Evolutionary conservation across 2,113 vertebrate species (phyloP).

Genomic region (Paramormyrops kingsleyae): DNA sequence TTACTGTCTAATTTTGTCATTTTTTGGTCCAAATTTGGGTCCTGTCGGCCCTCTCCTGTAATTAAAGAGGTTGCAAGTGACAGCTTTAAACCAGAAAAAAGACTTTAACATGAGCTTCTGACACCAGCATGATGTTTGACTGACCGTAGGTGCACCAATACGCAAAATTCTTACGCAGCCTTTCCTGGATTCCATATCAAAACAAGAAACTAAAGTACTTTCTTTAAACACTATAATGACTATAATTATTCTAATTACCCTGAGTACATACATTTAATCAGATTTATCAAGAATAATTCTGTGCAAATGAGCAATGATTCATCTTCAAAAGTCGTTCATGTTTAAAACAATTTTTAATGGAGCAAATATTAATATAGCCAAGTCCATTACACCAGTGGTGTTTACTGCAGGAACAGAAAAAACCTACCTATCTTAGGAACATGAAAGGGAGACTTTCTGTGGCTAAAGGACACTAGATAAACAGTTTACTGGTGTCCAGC

Average conservation of each 20-base stretch:
- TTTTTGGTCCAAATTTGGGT: slow-evolving; percentile 87
- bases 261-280: not conserved
- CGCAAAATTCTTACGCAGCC: not conserved
- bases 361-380: not conserved
- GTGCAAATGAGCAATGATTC: not conserved
- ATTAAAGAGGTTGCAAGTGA: not conserved
- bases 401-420: not conserved
- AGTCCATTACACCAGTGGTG: not conserved
- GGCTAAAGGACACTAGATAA: not conserved
- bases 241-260: not conserved
- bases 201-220: slow-evolving; percentile 7
- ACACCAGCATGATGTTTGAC: not conserved
- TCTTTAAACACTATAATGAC: not conserved
- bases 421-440: not conserved
- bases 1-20: slow-evolving; percentile 96
- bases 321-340: not conserved
- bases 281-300: not conserved
- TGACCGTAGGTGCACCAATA: not conserved
- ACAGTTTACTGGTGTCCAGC: not conserved
- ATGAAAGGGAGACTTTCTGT: not conserved
- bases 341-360: not conserved
- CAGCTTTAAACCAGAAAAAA: not conserved
- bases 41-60: slow-evolving; percentile 85
- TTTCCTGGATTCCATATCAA: not conserved
- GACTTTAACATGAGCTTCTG: not conserved